Evolutionary conservation across 1,140 invertebrate genomes (phyloP).

Genomic region (Pygmarrhopalites habei): DNA sequence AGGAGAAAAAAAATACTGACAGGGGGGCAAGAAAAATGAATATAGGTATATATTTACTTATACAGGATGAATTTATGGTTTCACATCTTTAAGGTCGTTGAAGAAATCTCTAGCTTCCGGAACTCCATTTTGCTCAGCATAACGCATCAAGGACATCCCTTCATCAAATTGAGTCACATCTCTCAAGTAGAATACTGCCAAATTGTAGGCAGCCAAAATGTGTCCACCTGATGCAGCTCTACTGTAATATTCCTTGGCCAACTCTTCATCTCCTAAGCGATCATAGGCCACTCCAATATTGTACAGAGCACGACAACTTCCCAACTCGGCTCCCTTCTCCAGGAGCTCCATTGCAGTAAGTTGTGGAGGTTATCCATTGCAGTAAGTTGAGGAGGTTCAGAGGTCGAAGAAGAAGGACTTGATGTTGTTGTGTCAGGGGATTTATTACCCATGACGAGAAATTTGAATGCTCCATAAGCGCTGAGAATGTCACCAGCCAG

Average conservation of each 20-base stretch:
- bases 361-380: no score
- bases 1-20: no score
- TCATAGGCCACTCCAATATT: slow-evolving; percentile 38
- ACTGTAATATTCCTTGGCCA: slow-evolving; percentile 27
- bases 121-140: slow-evolving; percentile 31
- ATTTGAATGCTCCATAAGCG: slow-evolving; percentile 26
- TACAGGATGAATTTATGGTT: no score
- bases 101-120: slow-evolving; percentile 27
- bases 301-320: slow-evolving; percentile 33
- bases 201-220: slow-evolving; percentile 33
- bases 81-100: slow-evolving; percentile 9
- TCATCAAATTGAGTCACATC: slow-evolving; percentile 21
- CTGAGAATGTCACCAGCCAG: slow-evolving; percentile 28
- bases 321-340: slow-evolving; percentile 28
- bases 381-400: no score
- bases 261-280: slow-evolving; percentile 17
- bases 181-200: slow-evolving; percentile 17
- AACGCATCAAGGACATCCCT: slow-evolving; percentile 22
- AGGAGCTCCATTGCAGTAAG: slow-evolving; percentile 26
- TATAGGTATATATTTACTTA: no score
- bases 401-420: neutral
- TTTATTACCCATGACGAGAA: slow-evolving; percentile 11
- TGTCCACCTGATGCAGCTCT: slow-evolving; percentile 33
- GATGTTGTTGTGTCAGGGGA: no score
- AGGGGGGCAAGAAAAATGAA: no score